Evolutionary conservation across 2,113 vertebrate genomes (phyloP), one percentile per base, ranked within the genome.

Genomic region (Ranitomeya imitator): DNA sequence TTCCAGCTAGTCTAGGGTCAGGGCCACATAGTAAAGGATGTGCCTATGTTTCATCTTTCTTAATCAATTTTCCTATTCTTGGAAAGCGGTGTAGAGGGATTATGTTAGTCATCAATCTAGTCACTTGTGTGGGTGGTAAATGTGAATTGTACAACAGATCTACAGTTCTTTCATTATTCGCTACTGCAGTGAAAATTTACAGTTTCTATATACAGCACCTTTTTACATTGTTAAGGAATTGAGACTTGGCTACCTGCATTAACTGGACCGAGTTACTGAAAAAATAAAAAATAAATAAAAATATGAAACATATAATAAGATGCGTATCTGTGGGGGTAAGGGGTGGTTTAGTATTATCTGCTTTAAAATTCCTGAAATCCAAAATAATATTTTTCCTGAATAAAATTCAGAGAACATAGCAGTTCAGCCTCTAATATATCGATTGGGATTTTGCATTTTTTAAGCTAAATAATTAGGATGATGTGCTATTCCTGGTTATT

Each of bases 61-160:
- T 78, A 84, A 84, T 88, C 76, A 63, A 84, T 84, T 84, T 8
- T 88, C 74, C 80, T 67, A 84, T 88, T 77, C 69, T 84, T 65
- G 51, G 65, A 88, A 79, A 76, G 45, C 65, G 5, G 37, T 37
- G 67, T 55, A 74, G 78, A 79, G 63, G 71, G 80, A 78, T 84
- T 83, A 54, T 84, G 16, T 79, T 63, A 83, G 79, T 88, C 67
- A 88, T 88, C 52, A 82, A 73, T 71, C 59, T 78, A 83, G 87
- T 88, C 80, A 88, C 23, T 79, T 80, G 69, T 76, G 71, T 84
- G 81, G 80, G 80, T 84, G 87, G 86, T n/a, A 11, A 61, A 71
- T 65, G 57, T 73, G 67, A 83, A 71, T 18, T 83, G 8, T 82
- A 79, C 37, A 52, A 19, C 60, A 52, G 21, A 76, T 83, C 8